Evolutionary conservation across 2,797 vertebrate species (phyloP), one percentile per base, ranked within the genome.

Genomic region (Adrianichthys oophorus): DNA sequence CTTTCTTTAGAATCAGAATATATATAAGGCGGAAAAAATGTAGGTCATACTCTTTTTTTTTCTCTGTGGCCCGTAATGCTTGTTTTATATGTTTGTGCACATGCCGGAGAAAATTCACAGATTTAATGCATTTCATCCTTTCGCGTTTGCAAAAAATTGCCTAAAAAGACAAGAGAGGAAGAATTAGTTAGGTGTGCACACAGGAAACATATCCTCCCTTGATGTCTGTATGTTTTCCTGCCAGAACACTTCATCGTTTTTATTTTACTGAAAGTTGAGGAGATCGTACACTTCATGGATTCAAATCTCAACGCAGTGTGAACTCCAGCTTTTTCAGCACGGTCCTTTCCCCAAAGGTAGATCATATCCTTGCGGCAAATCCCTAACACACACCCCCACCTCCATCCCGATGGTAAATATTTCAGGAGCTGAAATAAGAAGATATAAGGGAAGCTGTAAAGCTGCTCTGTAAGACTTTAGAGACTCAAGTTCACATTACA

Each of bases 371-470:
- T 45, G 62, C 44, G 59, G 86, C 75, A 83, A 76, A 83, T 79
- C 65, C 62, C 75, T 76, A 85, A 77, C 32, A 32, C 32, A n/a
- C 17, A 17, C 14, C 41, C 78, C 73, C 73, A 78, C 64, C 72
- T 74, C 81, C 65, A 65, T 62, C 74, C 64, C 55, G 70, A 80
- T 83, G 67, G 88, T 88, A 89, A 91, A 87, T 88, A 86, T 91
- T 91, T 87, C 79, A 86, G 72, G 65, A 63, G 63, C 52, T 68
- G 67, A 75, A 86, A 85, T 86, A 85, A 61, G 69, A 63, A 56
- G 71, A 73, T 84, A 68, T 80, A 81, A 23, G 44, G 65, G 67
- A 72, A 80, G 69, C 77, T 80, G 61, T 79, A 79, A 80, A 78
- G 72, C 70, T 16, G 56, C 48, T 68, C 56, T 56, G 72, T 77